phyloP scores from a whole-genome alignment of 2,113 vertebrate genomes.

The Corvus cornix region DNA sequence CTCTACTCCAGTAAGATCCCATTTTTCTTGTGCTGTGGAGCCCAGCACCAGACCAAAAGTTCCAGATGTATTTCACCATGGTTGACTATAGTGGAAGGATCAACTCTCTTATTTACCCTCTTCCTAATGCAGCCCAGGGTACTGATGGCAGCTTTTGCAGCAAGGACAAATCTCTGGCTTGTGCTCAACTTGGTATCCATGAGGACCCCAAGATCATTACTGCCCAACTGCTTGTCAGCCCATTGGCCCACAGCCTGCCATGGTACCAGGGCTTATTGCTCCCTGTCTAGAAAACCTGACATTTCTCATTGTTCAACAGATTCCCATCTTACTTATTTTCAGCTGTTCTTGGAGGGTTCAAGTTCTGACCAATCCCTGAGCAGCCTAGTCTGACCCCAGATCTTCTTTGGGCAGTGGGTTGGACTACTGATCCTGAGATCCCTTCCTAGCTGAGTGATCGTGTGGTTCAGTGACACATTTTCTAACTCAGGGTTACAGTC shows the following conservation, averaged over 20 bases:
- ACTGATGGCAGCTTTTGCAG: not conserved
- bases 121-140: not conserved
- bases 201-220: not conserved
- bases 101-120: not conserved
- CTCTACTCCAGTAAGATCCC: not conserved
- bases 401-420: not conserved
- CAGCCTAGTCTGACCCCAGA: not conserved
- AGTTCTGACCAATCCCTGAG: not conserved
- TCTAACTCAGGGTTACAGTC: not conserved
- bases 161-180: not conserved
- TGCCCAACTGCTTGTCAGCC: not conserved
- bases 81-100: not conserved
- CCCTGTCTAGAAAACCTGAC: not conserved
- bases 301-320: not conserved
- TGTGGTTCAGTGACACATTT: not conserved
- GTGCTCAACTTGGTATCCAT: not conserved
- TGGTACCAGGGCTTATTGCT: not conserved
- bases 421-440: not conserved
- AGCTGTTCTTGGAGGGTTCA: not conserved
- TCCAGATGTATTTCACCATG: not conserved
- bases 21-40: not conserved
- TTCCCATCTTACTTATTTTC: not conserved
- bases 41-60: not conserved
- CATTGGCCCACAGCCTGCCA: rapidly evolving
- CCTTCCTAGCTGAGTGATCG: not conserved